Evolutionary conservation across 2,797 vertebrate species (phyloP), one percentile per base, ranked within the genome.

Genomic region (Coilia nasus): DNA sequence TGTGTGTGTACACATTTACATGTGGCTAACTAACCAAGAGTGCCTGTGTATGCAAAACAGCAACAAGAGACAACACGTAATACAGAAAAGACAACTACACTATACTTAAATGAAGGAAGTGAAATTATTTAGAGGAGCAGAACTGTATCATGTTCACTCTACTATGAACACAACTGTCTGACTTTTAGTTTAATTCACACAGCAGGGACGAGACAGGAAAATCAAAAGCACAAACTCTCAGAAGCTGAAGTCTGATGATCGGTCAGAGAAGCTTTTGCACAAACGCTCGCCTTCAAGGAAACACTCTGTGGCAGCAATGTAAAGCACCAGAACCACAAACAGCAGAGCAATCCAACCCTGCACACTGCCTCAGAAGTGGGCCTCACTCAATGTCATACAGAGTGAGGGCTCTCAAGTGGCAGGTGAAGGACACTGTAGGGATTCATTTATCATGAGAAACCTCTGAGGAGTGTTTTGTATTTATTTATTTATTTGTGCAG

Each of bases 21-120:
- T 17, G 83, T 50, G 46, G n/a, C n/a, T n/a, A n/a, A 85, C 81
- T 87, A 84, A 50, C 47, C 67, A 56, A 23, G 78, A 59, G 67
- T 64, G 14, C 71, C 46, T 59, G 85, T 54, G 54, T 59, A n/a
- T 62, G 25, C 4, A 23, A 25, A 25, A 64, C 9, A 64, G 62
- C 5, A 41, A 41, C 35, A 41, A 41, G 35, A 41, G 35, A 41
- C 35, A 41, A 5, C 35, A 41, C 35, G 5, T 41, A 41, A 41
- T 41, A 41, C 35, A 64, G 62, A 64, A 25, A 64, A 10, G 11
- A 11, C 23, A 23, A 64, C n/a, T 11, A 19, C 62, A 28, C 23
- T 25, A 23, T 12, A 25, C 23, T 0, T 10, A 10, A 71, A 71
- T 15, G 64, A 31, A 14, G 31, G 25, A 59, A 62, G 7, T 59